A percentile compares a stretch with the other conserved stretches of the same genome.
phyloP scores from a whole-genome alignment of 2,888 invertebrate genomes.

The Tuberolachnus salignus region DNA sequence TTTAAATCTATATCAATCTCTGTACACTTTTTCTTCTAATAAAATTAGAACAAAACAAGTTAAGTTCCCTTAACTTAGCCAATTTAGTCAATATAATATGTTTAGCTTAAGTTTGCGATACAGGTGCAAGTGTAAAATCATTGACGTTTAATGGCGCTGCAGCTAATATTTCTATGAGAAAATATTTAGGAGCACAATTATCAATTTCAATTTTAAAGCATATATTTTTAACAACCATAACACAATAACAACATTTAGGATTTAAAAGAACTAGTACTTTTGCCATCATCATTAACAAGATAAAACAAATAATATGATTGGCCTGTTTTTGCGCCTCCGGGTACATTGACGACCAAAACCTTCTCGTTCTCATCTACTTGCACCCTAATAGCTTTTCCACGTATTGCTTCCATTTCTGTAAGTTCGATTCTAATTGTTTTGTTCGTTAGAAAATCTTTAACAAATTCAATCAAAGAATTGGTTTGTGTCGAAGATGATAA shows the following conservation, averaged over 20 bases:
- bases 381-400: slow-evolving; percentile 42
- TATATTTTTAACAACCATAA: background rate
- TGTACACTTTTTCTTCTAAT: too few species aligned
- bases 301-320: slow-evolving; percentile 46
- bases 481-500: background rate
- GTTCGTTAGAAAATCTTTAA: background rate
- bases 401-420: slow-evolving; percentile 42
- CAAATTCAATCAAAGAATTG: background rate
- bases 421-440: slow-evolving; percentile 4
- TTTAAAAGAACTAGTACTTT: background rate
- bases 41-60: too few species aligned
- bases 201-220: too few species aligned
- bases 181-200: too few species aligned
- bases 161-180: too few species aligned
- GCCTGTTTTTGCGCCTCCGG: slow-evolving; percentile 13
- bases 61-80: too few species aligned
- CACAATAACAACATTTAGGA: background rate
- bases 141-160: too few species aligned
- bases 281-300: background rate
- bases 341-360: slow-evolving; percentile 38
- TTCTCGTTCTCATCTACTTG: slow-evolving; percentile 30
- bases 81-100: too few species aligned
- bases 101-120: too few species aligned
- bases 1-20: too few species aligned
- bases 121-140: too few species aligned